These are phyloP conservation scores for Actinostola sp. DNA, from an alignment of 92 coral and sea anemone species.

Conservation along the genomic window DNA sequence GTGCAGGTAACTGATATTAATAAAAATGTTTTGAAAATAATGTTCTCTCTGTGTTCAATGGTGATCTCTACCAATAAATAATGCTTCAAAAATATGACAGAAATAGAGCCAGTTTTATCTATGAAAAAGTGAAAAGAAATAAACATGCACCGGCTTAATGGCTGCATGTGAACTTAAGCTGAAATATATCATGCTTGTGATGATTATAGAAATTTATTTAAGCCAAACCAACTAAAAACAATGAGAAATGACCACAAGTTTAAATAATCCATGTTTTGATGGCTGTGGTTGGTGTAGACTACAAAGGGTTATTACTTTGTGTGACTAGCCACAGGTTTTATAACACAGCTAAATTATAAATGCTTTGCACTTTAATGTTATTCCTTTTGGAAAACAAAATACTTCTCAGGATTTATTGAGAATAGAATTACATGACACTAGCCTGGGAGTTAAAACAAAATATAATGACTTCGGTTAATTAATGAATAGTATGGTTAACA, in stretches of 20 bases:
- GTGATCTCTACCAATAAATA: background rate
- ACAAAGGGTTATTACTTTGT: background rate
- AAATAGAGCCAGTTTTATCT: background rate
- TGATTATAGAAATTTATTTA: no score
- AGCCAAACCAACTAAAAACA: constrained; percentile 1
- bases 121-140: background rate
- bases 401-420: no score
- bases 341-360: background rate
- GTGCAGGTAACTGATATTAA: constrained; percentile 85
- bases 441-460: no score
- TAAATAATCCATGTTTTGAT: constrained; percentile 17
- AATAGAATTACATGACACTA: no score
- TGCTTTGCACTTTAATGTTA: background rate
- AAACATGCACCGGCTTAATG: no score
- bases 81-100: background rate
- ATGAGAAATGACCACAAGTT: background rate
- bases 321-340: background rate
- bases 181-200: no score
- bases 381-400: background rate
- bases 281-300: constrained; percentile 12
- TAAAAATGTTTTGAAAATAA: constrained; percentile 60
- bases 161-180: no score
- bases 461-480: background rate
- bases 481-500: constrained; percentile 16
- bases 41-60: constrained; percentile 2